Conservation (phyloP, 2,113 vertebrate genomes). For the Gadus chalcogrammus region DNA sequence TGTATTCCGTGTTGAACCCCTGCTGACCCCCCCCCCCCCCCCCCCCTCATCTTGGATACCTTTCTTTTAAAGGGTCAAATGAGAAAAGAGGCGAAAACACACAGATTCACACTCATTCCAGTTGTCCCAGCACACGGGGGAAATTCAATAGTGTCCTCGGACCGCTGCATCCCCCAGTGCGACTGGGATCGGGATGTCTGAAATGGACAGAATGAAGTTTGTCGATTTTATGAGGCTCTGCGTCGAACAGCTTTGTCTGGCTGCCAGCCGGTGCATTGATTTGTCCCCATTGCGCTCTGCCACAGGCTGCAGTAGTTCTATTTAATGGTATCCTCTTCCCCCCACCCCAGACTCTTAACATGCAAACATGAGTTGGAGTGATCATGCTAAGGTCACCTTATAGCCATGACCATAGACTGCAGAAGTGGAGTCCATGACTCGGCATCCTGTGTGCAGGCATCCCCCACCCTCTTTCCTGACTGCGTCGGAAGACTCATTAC, state of each 20-base stretch:
- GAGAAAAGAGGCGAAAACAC: slow-evolving; percentile 2
- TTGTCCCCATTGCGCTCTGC: too few species aligned
- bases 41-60: not conserved
- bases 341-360: too few species aligned
- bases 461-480: too few species aligned
- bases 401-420: not conserved
- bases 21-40: not conserved
- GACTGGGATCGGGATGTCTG: slow-evolving; percentile 6
- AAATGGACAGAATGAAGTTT: slow-evolving; percentile 23
- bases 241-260: too few species aligned
- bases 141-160: slow-evolving; percentile 29
- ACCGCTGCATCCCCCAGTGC: not conserved
- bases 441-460: too few species aligned
- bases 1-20: not conserved
- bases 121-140: slow-evolving; percentile 21
- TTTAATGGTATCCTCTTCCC: too few species aligned
- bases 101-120: slow-evolving; percentile 6
- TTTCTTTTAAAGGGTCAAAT: not conserved
- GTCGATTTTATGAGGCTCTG: too few species aligned
- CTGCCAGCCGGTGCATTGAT: too few species aligned
- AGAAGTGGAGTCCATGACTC: too few species aligned
- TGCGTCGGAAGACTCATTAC: too few species aligned
- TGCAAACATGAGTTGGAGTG: too few species aligned
- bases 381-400: not conserved
- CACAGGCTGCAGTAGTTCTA: too few species aligned